Base-by-base conservation (phyloP, 2,888 invertebrate species). In the Caenorhabditis macrosperma region DNA sequence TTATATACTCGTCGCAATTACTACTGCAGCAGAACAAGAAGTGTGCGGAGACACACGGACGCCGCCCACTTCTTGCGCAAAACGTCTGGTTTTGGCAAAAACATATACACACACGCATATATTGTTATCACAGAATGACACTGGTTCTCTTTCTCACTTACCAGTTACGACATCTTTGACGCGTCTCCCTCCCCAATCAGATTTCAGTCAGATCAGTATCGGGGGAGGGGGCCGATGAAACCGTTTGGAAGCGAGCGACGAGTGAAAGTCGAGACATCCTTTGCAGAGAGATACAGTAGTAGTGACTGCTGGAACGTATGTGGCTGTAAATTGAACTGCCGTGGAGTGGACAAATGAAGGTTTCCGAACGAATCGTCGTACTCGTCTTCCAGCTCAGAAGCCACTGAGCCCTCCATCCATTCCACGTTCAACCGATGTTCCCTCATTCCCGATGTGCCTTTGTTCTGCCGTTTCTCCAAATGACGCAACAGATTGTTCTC, bases 1-100 rank as follows among this genome's bases (percentile, higher is more conserved):
- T 81, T 81, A 72, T 69, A 81, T 81, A 81, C 81, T 77, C 67
- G 74, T 81, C 77, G 59, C 72, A 57, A 59, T 74, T 64, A 74
- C 72, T 72, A 71, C 52, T 52, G 50, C 46, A 50, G 35, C 48
- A 30, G 46, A 64, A 74, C 74, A 74, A 74, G 64, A 48, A 48
- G 60, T 69, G 26, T 68, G 35, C 12, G 55, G 22, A 28, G 63
- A 50, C 28, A 15, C 15, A 10, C 30, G 50, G 52, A 72, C 64
- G 74, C 63, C 74, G 48, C 64, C 71, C 60, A 33, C 48, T 26
- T 41, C 72, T 64, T 74, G 74, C 74, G 74, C 74, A 52, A 57
- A 72, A 64, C 52, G 57, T 64, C 74, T 74, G 74, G 74, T 74
- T 74, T 74, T 74, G 74, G 74, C 74, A 74, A 74, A 72, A 74